phyloP scores from a whole-genome alignment of 92 coral and sea anemone genomes.

The Umimayanthus kanabou region DNA sequence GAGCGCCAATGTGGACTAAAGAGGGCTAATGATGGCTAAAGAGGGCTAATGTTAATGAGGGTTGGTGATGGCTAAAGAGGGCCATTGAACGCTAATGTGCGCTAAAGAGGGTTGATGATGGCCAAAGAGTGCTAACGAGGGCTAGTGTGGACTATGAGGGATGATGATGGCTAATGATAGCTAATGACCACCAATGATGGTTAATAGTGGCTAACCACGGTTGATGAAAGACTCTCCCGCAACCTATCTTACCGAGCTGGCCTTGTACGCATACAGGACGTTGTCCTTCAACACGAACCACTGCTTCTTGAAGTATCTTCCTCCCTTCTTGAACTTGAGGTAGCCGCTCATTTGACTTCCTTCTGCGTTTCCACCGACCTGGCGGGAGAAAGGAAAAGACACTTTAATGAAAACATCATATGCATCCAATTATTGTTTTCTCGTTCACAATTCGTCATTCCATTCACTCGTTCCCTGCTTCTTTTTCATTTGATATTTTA shows the following conservation, averaged over 20 bases:
- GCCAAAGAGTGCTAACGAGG: too few relatives aligned
- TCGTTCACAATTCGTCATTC: too few relatives aligned
- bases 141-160: too few relatives aligned
- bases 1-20: too few relatives aligned
- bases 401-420: neutral
- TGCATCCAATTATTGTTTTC: neutral
- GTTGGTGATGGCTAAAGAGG: too few relatives aligned
- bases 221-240: neutral
- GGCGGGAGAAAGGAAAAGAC: neutral
- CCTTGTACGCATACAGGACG: constrained; percentile 92
- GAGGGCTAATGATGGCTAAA: too few relatives aligned
- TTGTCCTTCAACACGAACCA: constrained; percentile 96
- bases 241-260: constrained; percentile 83
- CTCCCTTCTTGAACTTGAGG: constrained; percentile 71
- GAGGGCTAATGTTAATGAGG: too few relatives aligned
- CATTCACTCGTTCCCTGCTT: too few relatives aligned
- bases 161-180: too few relatives aligned
- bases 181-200: too few relatives aligned
- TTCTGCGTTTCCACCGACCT: constrained; percentile 91
- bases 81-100: neutral
- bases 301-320: constrained; percentile 75
- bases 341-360: constrained; percentile 95
- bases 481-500: too few relatives aligned
- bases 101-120: too few relatives aligned
- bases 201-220: neutral